phyloP scores from a whole-genome alignment of 2,113 vertebrate species.

The Castor canadensis region DNA sequence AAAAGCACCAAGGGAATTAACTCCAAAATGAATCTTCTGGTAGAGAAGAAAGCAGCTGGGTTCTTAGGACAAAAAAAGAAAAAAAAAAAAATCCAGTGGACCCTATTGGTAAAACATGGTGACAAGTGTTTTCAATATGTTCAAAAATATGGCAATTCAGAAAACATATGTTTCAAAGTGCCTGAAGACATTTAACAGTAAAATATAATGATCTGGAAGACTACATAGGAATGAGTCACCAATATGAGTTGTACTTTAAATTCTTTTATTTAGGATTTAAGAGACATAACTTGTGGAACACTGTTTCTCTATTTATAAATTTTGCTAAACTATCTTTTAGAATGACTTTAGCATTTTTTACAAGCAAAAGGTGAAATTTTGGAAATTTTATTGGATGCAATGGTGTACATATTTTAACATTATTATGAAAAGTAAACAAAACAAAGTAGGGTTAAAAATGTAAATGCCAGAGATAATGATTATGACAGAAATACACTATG shows the following conservation, averaged over 20 bases:
- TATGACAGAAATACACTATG: not conserved
- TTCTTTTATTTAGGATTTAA: slow-evolving; percentile 43
- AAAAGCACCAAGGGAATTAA: slow-evolving; percentile 3
- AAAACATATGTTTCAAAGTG: slow-evolving; percentile 54
- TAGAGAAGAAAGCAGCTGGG: slow-evolving; percentile 62
- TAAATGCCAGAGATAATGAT: not conserved
- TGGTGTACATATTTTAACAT: not conserved
- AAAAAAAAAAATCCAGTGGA: slow-evolving; percentile 60
- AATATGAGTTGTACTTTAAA: slow-evolving; percentile 21
- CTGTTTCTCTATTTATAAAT: not conserved
- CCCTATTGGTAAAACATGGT: slow-evolving; percentile 45
- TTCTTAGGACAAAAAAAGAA: slow-evolving; percentile 63
- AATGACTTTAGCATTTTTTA: not conserved
- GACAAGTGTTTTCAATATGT: slow-evolving; percentile 70
- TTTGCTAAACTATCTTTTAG: not conserved
- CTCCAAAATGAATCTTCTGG: slow-evolving; percentile 47
- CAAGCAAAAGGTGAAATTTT: not conserved
- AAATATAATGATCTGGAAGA: slow-evolving; percentile 44
- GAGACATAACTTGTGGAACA: not conserved
- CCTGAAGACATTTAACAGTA: slow-evolving; percentile 72
- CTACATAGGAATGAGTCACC: slow-evolving; percentile 34
- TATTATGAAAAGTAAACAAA: slow-evolving; percentile 11
- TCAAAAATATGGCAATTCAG: slow-evolving; percentile 69
- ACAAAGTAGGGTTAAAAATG: not conserved
- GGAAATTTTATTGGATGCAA: not conserved